Evolutionary conservation across 2,113 vertebrate species (phyloP).

Genomic region (Urocynchramus pylzowi): DNA sequence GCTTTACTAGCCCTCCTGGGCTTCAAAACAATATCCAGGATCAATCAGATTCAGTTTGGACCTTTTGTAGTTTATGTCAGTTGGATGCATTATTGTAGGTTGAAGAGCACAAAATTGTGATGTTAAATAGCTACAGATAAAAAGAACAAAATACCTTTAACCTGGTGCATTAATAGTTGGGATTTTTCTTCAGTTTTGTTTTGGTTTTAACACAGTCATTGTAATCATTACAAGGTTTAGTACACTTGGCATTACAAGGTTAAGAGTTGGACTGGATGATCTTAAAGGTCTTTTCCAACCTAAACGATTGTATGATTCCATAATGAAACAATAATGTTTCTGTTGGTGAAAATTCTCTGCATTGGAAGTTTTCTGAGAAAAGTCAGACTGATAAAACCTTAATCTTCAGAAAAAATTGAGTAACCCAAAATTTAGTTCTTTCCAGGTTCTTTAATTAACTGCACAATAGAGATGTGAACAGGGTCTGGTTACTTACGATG

Average conservation of each 20-base stretch:
- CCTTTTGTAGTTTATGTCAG: not conserved
- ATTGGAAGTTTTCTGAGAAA: not conserved
- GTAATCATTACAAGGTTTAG: not conserved
- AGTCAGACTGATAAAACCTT: not conserved
- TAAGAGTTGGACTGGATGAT: not conserved
- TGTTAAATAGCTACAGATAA: not conserved
- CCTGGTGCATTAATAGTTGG: not conserved
- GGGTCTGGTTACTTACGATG: conserved; percentile 76
- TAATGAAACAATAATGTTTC: not conserved
- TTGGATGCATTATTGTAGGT: not conserved
- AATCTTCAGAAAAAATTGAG: not conserved
- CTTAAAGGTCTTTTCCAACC: not conserved
- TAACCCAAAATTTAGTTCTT: not conserved
- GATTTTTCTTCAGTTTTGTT: rapidly evolving
- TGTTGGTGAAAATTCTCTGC: not conserved
- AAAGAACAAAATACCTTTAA: not conserved
- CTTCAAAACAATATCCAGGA: not conserved
- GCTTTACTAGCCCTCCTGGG: not conserved
- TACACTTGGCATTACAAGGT: not conserved
- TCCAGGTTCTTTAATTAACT: not conserved
- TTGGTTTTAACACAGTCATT: not conserved
- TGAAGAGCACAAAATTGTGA: not conserved
- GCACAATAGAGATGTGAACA: not conserved
- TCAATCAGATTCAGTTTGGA: not conserved
- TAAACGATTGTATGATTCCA: not conserved